Base-by-base conservation (phyloP, 2,888 invertebrate species). In the Rhamnusium bicolor region DNA sequence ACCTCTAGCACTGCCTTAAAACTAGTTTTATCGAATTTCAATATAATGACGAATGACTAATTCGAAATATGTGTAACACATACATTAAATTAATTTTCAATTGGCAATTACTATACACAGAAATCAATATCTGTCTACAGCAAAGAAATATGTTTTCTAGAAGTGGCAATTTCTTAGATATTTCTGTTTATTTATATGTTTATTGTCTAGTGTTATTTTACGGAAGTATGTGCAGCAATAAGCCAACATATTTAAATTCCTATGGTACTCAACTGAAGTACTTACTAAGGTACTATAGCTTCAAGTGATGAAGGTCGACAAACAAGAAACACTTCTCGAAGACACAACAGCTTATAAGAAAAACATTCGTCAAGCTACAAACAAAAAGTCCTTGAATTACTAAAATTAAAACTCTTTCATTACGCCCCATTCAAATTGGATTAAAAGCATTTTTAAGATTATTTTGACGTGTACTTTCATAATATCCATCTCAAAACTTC, bases 401-500 rank as follows among this genome's bases (percentile, higher is more conserved):
- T 29, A 51, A 51, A 65, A 65, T 65, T 49, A 29, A 18, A 61
- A 53, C 53, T 24, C 47, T 51, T 63, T 63, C 63, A 63, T 63
- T 51, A 14, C 49, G 16, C 51, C 27, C 63, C 27, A 63, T 65
- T 63, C 65, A 32, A 32, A 51, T 12, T 65, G 65, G 27, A 65
- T 53, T 65, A 65, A 65, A 53, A 65, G 27, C 63, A n/a, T 47
- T 62, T 62, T 49, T 19, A 18, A 62, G 62, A 65, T 65, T 65
- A 40, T 40, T 65, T 18, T 65, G 65, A 29, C 53, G 40, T 14
- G 65, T 53, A 29, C 46, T 61, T 61, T 61, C 56, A 14, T n/a
- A 10, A 18, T 46, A 10, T 61, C 19, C 19, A 19, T 47, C 63
- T 18, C 49, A 54, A 54, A 19, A 24, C 6, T 54, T 63, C 51